Base-by-base conservation (phyloP, 2,888 invertebrate species). In the Aporophyla lueneburgensis region DNA sequence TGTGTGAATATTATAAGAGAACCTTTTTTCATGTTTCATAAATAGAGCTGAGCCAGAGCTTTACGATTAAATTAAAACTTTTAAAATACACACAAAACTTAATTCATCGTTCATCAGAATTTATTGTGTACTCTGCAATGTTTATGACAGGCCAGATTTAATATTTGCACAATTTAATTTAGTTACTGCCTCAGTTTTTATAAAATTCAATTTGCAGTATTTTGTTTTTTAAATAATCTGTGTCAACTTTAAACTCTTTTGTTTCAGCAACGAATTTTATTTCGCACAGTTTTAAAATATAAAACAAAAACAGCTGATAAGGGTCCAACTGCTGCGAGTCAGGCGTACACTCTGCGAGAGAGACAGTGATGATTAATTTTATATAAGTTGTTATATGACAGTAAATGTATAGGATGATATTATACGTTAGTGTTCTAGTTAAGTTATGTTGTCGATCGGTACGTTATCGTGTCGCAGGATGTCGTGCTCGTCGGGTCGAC, bases 401-500 rank as follows among this genome's bases (percentile, higher is more conserved):
- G 46, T 61, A 40, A 33, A 73, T 61, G 58, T 68, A 85, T 66
- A 81, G 14, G 19, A 67, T 62, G 61, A 61, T 59, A 61, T 53
- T 66, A 77, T 84, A 81, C 61, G 84, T 83, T 80, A 83, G 88
- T 87, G 89, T 80, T 88, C 90, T 89, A 91, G 89, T 92, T 90
- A 89, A 88, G 86, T 90, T 89, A 72, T 86, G 88, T 86, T 85
- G 90, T 89, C 87, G 88, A 87, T 89, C 88, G 86, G 78, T 77
- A 79, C 83, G 88, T 89, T 91, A 93, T 93, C 93, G 85, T 86
- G 86, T 86, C 90, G 91, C 94, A 95, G 95, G 95, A 96, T 95
- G 95, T 94, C 93, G 92, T 86, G 77, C 80, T 69, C 86, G 90
- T 74, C 91, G 94, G 95, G 95, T 95, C 96, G 95, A 91, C 93